Base-by-base conservation (phyloP, 1,140 invertebrate species). In the Nebria ingens region DNA sequence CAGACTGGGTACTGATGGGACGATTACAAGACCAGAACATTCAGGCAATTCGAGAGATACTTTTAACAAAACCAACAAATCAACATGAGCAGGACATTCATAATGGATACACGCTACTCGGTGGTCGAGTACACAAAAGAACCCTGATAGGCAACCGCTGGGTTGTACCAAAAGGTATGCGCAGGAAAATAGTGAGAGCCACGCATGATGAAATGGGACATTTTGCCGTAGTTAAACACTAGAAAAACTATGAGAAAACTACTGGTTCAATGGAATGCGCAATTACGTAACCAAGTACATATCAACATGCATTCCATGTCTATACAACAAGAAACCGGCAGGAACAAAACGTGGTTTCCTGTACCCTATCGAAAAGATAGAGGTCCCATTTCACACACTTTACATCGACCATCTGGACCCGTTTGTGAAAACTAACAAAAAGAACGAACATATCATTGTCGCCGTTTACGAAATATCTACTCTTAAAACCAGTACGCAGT, bases 191-290 rank as follows among this genome's bases (percentile, higher is more conserved):
- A n/a, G 52, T 68, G 19, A 55, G 63, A 50, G 52, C 54, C 42
- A 62, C 62, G 50, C 67, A 71, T 54, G 68, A 70, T 25, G 61
- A 67, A 25, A 52, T 64, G 3, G 65, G 67, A 1, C 67, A 70
- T 49, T 69, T 62, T 45, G 64, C 61, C 0, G 57, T 64, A n/a
- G 65, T 68, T 6, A 69, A 66, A 69, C 62, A 0, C 29, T 68
- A 6, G 12, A 61, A 21, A 59, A 61, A 2, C 54, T 70, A 6
- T 55, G 51, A 9, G 53, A 63, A 40, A 40, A 55, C 1, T 67
- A 63, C 34, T 73, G 65, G 68, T 71, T 71, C 21, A 61, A 62
- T 0, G 62, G 56, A 1, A 65, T 69, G 65, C 56, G 58, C 2
- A 52, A 54, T 2, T 62, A 56, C 45, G 58, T 60, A 0, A 58